phyloP scores from a whole-genome alignment of 2,113 vertebrate species.

The Cynoglossus semilaevis region DNA sequence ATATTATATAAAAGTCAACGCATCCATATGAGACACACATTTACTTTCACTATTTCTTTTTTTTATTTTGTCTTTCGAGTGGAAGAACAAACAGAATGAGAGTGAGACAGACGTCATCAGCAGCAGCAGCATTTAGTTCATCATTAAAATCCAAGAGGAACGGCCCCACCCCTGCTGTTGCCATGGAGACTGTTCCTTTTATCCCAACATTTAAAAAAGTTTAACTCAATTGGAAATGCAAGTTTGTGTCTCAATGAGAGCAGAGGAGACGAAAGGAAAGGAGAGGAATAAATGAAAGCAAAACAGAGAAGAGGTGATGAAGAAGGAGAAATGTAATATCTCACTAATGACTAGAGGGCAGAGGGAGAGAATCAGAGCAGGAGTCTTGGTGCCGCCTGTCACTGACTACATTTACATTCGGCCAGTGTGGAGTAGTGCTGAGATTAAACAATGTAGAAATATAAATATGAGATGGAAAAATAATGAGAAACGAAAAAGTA shows the following conservation, averaged over 20 bases:
- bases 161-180: conserved; percentile 33
- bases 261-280: conserved; percentile 1
- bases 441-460: conserved; percentile 27
- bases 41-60: not conserved
- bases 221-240: conserved; percentile 19
- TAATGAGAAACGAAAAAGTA: conserved; percentile 2
- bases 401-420: conserved; percentile 16
- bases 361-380: conserved; percentile 15
- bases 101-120: not conserved
- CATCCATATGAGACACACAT: not conserved
- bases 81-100: not conserved
- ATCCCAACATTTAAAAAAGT: conserved; percentile 19
- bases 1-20: no score
- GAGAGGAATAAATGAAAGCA: not conserved
- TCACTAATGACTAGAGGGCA: conserved; percentile 37
- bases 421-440: conserved; percentile 21
- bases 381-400: not conserved
- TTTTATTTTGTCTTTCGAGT: not conserved
- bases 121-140: conserved; percentile 4
- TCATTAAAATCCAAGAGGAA: conserved; percentile 31
- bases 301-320: not conserved
- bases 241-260: no score
- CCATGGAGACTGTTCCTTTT: conserved; percentile 36
- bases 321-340: conserved; percentile 35
- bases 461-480: not conserved